A percentile compares a stretch with the other conserved stretches of the same genome.
Evolutionary conservation across 2,113 vertebrate genomes (phyloP).

Genomic region (Podiceps cristatus): DNA sequence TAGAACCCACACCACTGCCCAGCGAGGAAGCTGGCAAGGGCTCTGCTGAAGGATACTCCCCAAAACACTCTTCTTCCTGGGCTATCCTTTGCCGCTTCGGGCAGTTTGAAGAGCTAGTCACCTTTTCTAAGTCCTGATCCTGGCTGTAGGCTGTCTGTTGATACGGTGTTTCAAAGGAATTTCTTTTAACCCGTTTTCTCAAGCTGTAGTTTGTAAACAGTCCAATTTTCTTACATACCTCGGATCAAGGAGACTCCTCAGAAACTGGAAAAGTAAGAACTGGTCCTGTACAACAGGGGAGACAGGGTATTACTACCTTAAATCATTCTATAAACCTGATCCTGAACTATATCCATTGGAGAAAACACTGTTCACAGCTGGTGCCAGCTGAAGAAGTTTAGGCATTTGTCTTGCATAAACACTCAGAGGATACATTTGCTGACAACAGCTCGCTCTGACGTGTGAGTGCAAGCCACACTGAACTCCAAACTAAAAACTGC

Average conservation of each 20-base stretch:
- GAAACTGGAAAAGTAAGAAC: constrained; percentile 87
- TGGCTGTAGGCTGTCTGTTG: neutral
- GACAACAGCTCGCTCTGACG: neutral
- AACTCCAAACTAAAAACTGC: neutral
- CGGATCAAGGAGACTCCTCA: constrained; percentile 87
- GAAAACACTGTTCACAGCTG: neutral
- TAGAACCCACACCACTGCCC: neutral
- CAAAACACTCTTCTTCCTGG: neutral
- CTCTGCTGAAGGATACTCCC: neutral
- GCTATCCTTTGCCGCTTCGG: neutral
- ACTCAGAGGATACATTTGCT: neutral
- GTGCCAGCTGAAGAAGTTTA: neutral
- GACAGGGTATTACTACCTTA: neutral
- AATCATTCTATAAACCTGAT: neutral
- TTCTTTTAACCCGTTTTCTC: neutral
- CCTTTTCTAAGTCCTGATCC: neutral
- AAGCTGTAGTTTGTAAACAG: neutral
- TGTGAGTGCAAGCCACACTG: neutral
- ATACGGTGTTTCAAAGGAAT: neutral
- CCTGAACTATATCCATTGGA: neutral
- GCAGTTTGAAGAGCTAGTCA: neutral
- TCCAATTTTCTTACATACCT: constrained; percentile 78
- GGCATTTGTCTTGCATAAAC: neutral
- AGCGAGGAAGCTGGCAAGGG: neutral
- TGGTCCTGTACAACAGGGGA: constrained; percentile 78